phyloP scores from a whole-genome alignment of 64 coral and sea anemone species.

The Pachyseris speciosa region DNA sequence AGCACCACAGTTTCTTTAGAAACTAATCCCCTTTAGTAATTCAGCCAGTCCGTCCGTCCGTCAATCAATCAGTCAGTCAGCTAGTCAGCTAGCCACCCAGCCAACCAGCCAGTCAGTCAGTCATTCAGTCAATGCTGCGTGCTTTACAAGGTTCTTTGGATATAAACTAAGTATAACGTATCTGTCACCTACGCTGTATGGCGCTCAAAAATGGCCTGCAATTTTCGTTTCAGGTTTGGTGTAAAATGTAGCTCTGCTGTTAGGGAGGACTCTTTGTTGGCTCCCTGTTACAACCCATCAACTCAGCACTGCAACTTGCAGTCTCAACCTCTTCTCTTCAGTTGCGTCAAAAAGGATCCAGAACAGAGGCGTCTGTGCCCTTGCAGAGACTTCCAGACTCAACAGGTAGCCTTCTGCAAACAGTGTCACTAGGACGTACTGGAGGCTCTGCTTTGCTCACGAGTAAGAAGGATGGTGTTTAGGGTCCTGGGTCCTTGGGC shows the following conservation, averaged over 20 bases:
- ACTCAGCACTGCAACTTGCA: constrained; percentile 64
- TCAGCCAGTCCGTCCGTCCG: too few species aligned
- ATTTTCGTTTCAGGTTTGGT: constrained; percentile 28
- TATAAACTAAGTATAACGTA: too few species aligned
- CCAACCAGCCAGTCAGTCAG: too few species aligned
- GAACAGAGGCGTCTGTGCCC: constrained; percentile 73
- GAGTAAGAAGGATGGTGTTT: neutral
- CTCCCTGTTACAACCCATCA: constrained; percentile 50
- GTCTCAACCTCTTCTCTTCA: constrained; percentile 74
- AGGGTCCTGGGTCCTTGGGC: neutral
- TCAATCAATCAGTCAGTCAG: too few species aligned
- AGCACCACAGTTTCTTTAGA: too few species aligned
- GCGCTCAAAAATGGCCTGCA: too few species aligned
- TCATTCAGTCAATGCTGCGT: too few species aligned
- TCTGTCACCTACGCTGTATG: too few species aligned
- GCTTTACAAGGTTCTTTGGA: too few species aligned
- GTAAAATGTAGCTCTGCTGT: constrained; percentile 53
- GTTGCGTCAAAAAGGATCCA: constrained; percentile 66
- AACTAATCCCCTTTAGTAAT: too few species aligned
- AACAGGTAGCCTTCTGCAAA: constrained; percentile 89
- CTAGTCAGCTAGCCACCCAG: too few species aligned
- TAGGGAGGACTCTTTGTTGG: constrained; percentile 23
- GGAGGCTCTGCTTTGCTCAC: neutral
- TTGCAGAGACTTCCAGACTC: constrained; percentile 81
- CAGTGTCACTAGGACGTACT: constrained; percentile 25